Evolutionary conservation across 2,797 vertebrate species (phyloP).

Genomic region (Orientallactaga sibirica): DNA sequence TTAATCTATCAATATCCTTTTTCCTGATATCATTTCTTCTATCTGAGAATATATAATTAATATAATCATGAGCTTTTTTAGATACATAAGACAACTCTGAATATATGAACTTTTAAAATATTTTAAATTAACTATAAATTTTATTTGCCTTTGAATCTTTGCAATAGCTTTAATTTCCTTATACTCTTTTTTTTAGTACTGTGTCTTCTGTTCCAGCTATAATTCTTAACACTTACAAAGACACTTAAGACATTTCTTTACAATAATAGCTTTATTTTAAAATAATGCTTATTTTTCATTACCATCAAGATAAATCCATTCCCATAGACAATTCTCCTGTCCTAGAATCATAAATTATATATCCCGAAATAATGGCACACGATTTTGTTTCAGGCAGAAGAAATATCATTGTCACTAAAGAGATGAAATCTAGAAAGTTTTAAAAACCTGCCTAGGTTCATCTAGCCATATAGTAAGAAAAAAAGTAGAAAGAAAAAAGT

Average conservation of each 20-base stretch:
- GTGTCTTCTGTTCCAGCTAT: background rate
- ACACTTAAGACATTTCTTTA: background rate
- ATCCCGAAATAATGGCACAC: conserved; percentile 21
- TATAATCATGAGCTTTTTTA: conserved; percentile 42
- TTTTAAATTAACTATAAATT: conserved; percentile 47
- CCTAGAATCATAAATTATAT: conserved; percentile 6
- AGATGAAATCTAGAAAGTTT: conserved; percentile 52
- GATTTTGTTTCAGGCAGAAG: conserved; percentile 45
- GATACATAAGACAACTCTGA: background rate
- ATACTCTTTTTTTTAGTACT: conserved; percentile 51
- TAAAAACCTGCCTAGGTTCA: conserved; percentile 21
- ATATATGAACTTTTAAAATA: conserved; percentile 31
- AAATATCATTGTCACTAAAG: background rate
- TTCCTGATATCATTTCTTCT: conserved; percentile 12
- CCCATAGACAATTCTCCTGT: conserved; percentile 17
- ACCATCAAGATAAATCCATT: conserved; percentile 33
- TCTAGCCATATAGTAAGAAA: conserved; percentile 29
- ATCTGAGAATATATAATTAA: background rate
- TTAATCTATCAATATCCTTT: conserved; percentile 24
- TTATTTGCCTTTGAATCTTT: conserved; percentile 6
- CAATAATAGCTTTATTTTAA: conserved; percentile 54
- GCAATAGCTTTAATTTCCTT: conserved; percentile 36
- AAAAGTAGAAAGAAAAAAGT: background rate
- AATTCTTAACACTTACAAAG: conserved; percentile 48
- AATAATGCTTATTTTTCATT: conserved; percentile 43